Percentiles rank a stretch among this genome's conserved stretches.
Evolutionary conservation across 1,140 invertebrate species (phyloP).

Genomic region (Calephelis nemesis): DNA sequence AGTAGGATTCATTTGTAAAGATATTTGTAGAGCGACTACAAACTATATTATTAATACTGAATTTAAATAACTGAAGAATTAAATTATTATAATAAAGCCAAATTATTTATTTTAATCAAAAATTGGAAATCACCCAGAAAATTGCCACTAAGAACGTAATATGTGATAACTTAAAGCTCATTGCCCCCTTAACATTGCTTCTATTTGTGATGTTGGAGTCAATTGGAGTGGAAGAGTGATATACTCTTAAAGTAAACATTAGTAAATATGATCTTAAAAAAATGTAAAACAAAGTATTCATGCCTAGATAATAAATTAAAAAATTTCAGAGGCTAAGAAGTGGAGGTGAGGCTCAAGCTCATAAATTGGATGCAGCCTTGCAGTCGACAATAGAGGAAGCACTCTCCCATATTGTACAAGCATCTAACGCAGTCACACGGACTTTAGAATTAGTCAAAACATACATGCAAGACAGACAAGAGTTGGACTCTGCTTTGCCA

Average conservation of each 20-base stretch:
- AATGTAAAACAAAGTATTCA: too few relatives aligned
- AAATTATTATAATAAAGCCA: slow-evolving; percentile 11
- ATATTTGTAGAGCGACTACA: not conserved
- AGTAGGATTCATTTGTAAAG: not conserved
- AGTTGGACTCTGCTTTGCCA: slow-evolving; percentile 44
- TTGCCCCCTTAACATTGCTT: too few relatives aligned
- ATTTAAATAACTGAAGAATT: slow-evolving; percentile 1
- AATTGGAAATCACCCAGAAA: too few relatives aligned
- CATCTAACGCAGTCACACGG: slow-evolving; percentile 50
- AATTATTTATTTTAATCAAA: not conserved
- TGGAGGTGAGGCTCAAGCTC: slow-evolving; percentile 41
- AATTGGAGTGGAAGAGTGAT: too few relatives aligned
- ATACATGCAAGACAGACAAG: slow-evolving; percentile 54
- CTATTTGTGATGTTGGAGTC: too few relatives aligned
- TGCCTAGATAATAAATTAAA: too few relatives aligned
- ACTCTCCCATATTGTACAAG: slow-evolving; percentile 55
- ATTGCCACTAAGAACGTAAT: too few relatives aligned
- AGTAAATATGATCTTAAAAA: too few relatives aligned
- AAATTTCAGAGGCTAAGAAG: slow-evolving; percentile 51
- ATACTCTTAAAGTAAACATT: too few relatives aligned
- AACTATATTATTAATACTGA: not conserved
- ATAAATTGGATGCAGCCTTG: slow-evolving; percentile 51
- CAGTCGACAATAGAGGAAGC: slow-evolving; percentile 56
- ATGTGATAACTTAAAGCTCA: too few relatives aligned
- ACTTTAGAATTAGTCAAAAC: slow-evolving; percentile 51